Percentiles rank a stretch among this genome's conserved stretches.
Conservation (phyloP, 1,140 invertebrate species). For the Eurosta solidaginis region DNA sequence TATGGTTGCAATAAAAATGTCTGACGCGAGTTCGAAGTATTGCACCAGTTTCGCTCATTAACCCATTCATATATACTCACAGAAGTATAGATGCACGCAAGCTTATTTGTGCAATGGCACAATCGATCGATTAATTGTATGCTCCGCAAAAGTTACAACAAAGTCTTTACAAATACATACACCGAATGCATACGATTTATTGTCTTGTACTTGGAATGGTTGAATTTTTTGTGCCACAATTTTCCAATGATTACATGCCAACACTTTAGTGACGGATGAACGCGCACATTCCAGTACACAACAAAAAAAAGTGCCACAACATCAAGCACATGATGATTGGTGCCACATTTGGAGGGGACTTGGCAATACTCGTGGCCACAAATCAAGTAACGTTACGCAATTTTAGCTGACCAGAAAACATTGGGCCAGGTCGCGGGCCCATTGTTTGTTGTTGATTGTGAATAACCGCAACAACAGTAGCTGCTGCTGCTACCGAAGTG, state of each 20-base stretch:
- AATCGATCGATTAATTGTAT: conserved; percentile 36
- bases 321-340: not conserved
- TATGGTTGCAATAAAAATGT: not conserved
- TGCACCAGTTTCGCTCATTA: conserved; percentile 24
- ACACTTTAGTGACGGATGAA: conserved; percentile 1
- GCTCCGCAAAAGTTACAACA: conserved; percentile 29
- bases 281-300: conserved; percentile 5
- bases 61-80: not conserved
- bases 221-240: not conserved
- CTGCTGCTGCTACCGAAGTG: conserved; percentile 11
- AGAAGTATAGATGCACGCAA: not conserved
- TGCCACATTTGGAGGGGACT: not conserved
- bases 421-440: not conserved
- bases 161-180: not conserved
- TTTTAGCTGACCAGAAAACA: not conserved
- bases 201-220: not conserved
- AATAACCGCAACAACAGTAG: conserved; percentile 18
- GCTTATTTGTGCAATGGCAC: conserved; percentile 19
- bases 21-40: conserved; percentile 7
- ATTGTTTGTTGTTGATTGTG: not conserved
- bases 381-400: not conserved
- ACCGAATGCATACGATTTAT: not conserved
- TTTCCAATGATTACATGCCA: conserved; percentile 20
- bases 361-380: not conserved
- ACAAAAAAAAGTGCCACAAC: not conserved